Conservation (phyloP, 2,888 invertebrate species). For the Oligia fasciuncula region DNA sequence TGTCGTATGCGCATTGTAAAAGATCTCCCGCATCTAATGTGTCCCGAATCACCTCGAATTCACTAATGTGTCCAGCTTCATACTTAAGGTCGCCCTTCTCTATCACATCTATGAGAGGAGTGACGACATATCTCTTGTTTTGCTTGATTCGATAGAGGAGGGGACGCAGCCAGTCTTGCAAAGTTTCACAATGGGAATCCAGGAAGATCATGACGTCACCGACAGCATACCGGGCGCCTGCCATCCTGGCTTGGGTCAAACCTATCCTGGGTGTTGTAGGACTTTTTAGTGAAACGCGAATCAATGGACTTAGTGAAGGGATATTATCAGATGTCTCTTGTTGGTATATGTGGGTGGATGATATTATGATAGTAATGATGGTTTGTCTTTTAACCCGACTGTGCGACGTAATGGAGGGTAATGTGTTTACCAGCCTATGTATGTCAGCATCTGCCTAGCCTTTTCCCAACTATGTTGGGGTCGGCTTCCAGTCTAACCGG, state of each 20-base stretch:
- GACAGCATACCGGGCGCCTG: slow-evolving; percentile 91
- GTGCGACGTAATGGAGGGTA: background rate
- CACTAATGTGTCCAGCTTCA: slow-evolving; percentile 61
- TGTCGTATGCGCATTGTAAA: background rate
- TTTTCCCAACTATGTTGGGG: background rate
- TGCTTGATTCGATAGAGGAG: slow-evolving; percentile 94
- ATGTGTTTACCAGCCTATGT: background rate
- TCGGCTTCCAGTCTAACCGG: background rate
- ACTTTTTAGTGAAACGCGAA: slow-evolving; percentile 42
- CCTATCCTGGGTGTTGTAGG: slow-evolving; percentile 76
- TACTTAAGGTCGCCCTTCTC: slow-evolving; percentile 91
- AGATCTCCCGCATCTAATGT: slow-evolving; percentile 11
- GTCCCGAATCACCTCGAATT: slow-evolving; percentile 74
- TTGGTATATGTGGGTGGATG: background rate
- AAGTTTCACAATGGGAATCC: slow-evolving; percentile 97
- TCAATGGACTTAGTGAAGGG: background rate
- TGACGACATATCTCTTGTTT: slow-evolving; percentile 93
- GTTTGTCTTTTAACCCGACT: background rate
- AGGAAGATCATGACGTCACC: slow-evolving; percentile 93
- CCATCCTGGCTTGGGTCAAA: slow-evolving; percentile 93
- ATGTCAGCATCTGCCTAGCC: background rate
- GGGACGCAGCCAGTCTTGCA: slow-evolving; percentile 95
- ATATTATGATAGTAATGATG: background rate
- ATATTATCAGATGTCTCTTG: background rate
- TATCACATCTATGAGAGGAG: slow-evolving; percentile 98